phyloP scores from a whole-genome alignment of 2,888 invertebrate species.

The Cephus rjabovi region DNA sequence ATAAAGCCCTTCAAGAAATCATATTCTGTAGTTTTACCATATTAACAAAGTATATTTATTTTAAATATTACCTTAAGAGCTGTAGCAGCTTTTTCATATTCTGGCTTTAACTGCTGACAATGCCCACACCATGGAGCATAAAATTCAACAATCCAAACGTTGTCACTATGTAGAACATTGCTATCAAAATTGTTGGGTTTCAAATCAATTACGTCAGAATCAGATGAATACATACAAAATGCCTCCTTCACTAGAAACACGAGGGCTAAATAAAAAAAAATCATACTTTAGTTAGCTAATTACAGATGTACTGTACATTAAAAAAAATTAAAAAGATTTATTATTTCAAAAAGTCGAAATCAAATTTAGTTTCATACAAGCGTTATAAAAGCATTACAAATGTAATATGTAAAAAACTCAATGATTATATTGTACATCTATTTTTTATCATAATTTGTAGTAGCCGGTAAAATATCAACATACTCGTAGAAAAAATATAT shows the following conservation, averaged over 20 bases:
- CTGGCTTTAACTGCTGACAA: conserved; percentile 90
- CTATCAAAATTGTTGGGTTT: conserved; percentile 90
- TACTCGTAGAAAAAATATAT: neutral
- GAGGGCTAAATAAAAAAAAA: conserved; percentile 19
- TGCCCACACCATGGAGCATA: conserved; percentile 98
- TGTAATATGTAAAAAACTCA: neutral
- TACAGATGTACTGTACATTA: too few relatives aligned
- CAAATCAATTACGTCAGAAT: conserved; percentile 85
- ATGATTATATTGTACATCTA: neutral
- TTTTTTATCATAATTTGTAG: neutral
- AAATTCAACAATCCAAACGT: conserved; percentile 96
- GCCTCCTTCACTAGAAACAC: conserved; percentile 54
- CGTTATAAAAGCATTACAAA: neutral
- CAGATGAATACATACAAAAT: conserved; percentile 74
- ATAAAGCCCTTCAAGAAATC: too few relatives aligned
- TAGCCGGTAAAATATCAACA: neutral
- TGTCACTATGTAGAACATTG: conserved; percentile 84
- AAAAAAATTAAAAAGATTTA: neutral
- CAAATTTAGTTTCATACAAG: neutral
- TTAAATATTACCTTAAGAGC: conserved; percentile 81
- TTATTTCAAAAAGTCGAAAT: neutral
- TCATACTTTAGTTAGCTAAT: neutral
- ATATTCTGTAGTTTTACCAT: too few relatives aligned
- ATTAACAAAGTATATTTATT: neutral
- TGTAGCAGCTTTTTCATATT: conserved; percentile 92